Evolutionary conservation across 2,888 invertebrate genomes (phyloP), one percentile per base, ranked within the genome.

Genomic region (Acholoe squamosa): DNA sequence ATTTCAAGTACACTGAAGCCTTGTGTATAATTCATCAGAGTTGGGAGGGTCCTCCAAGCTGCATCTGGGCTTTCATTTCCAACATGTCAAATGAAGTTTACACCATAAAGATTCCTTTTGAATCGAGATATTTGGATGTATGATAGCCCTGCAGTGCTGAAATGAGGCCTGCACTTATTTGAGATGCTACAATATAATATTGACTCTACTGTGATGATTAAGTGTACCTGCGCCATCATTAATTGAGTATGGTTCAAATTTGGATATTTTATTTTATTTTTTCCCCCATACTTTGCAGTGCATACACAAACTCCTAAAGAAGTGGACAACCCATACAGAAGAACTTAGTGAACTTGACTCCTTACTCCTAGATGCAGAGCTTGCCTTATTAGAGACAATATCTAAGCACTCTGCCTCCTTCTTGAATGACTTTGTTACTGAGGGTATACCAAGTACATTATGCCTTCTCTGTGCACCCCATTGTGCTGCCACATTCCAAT

Each of bases 211-310:
- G n/a, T n/a, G n/a, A n/a, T n/a, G n/a, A n/a, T n/a, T n/a, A n/a
- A n/a, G n/a, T n/a, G n/a, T n/a, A n/a, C n/a, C n/a, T n/a, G n/a
- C n/a, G n/a, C n/a, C n/a, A n/a, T n/a, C n/a, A n/a, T n/a, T n/a
- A n/a, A n/a, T n/a, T n/a, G n/a, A n/a, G n/a, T n/a, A n/a, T n/a
- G n/a, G n/a, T n/a, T n/a, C n/a, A n/a, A n/a, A n/a, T n/a, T n/a
- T n/a, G n/a, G n/a, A n/a, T n/a, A n/a, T n/a, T n/a, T n/a, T n/a
- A n/a, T n/a, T n/a, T n/a, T n/a, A n/a, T n/a, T n/a, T n/a, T n/a
- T n/a, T n/a, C n/a, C n/a, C 19, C 54, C 54, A 54, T 54, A 54
- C 19, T 16, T 92, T 91, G 77, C 90, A 91, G 91, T 91, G 52
- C 33, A 28, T 91, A 0, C 25, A 71, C 61, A 90, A 76, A 12